These are phyloP conservation scores for Aulostomus chinensis DNA, from an alignment of 2,797 vertebrate species.

Conservation along the genomic window DNA sequence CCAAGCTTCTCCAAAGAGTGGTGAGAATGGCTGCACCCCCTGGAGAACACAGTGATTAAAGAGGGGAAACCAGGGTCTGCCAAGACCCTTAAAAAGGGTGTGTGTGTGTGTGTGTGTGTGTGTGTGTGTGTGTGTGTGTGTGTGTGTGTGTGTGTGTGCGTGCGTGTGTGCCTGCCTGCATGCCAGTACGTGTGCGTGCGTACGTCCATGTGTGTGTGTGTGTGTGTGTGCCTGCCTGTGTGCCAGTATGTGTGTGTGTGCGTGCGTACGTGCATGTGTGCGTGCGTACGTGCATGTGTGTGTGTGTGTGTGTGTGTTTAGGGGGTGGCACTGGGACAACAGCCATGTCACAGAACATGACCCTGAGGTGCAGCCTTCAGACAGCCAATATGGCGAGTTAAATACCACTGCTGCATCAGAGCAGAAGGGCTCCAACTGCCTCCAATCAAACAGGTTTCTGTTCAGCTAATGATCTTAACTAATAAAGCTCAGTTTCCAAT, in stretches of 20 bases:
- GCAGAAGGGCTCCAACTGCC: conserved; percentile 70
- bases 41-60: conserved; percentile 80
- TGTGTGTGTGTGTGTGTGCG: conserved; percentile 27
- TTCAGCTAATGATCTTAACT: conserved; percentile 74
- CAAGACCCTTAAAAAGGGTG: conserved; percentile 72
- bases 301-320: conserved; percentile 24
- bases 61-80: conserved; percentile 71
- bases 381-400: conserved; percentile 81
- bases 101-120: conserved; percentile 26
- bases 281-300: conserved; percentile 10
- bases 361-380: conserved; percentile 80
- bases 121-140: conserved; percentile 19
- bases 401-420: conserved; percentile 76
- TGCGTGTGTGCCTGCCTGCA: no score
- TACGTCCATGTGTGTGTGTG: conserved; percentile 41
- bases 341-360: conserved; percentile 80
- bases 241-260: no score
- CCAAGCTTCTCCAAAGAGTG: conserved; percentile 77
- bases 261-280: conserved; percentile 26
- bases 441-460: conserved; percentile 77
- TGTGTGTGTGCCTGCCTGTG: conserved; percentile 13
- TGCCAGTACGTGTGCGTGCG: conserved; percentile 29
- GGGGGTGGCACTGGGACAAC: conserved; percentile 72
- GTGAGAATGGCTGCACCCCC: conserved; percentile 63
- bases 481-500: conserved; percentile 65